Base-by-base conservation (phyloP, 1,140 invertebrate genomes). In the Gonatopus flavifemur region DNA sequence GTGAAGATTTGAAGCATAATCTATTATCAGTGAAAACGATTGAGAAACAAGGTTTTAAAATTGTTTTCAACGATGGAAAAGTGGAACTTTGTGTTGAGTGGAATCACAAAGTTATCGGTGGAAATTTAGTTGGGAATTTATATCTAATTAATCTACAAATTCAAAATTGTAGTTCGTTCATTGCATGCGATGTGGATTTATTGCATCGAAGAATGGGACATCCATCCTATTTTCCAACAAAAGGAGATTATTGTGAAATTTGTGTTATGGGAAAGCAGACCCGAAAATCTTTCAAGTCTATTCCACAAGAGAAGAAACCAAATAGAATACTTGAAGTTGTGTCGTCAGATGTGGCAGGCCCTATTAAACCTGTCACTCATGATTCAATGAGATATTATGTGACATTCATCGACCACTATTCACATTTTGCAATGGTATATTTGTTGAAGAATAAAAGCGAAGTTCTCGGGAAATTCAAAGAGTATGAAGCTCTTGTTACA, bases 201-300 rank as follows among this genome's bases (percentile, higher is more conserved):
- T 5, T 18, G 19, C 36, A 37, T 18, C 15, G 36, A 37, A 37
- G 36, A 18, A 37, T 37, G 36, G 36, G 36, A 3, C 36, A 37
- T 19, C 20, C 36, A 5, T 15, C 36, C 2, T 10, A 12, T 2
- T 37, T 40, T 40, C 21, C 38, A 10, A 7, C 9, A 3, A 9
- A 18, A 21, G 20, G 38, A 21, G n/a, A n/a, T n/a, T 7, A 12
- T 1, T 40, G 38, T 40, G 38, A 24, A 2, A 7, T 40, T 9
- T 40, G 38, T 24, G 15, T 24, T 15, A 40, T 15, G 24, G 38
- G 19, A 20, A 40, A 40, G 13, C 38, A 40, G 22, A 40, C 38
- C 3, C 8, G 38, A 13, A 19, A 15, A 12, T 21, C 21, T 13
- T 24, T 40, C 3, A 40, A 40, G 22, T 22, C 18, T 20, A 9